Conservation (phyloP, 2,888 invertebrate species). For the Malthinus seriepunctatus region DNA sequence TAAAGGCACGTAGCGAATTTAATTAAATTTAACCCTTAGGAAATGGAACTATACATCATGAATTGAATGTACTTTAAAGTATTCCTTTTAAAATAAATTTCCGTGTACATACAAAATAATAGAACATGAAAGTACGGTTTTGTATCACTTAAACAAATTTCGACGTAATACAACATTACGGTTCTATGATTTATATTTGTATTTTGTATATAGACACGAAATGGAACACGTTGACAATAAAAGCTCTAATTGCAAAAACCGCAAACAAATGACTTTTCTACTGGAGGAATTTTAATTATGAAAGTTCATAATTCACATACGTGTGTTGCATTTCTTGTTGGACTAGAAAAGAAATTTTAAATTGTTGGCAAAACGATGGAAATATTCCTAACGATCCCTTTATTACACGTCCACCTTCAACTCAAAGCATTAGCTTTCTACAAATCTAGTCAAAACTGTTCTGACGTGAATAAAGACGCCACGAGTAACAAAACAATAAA, state of each 20-base stretch:
- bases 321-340: constrained; percentile 10
- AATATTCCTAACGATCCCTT: too few species aligned
- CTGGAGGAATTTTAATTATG: constrained; percentile 35
- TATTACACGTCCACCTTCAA: too few species aligned
- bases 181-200: constrained; percentile 32
- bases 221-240: constrained; percentile 33
- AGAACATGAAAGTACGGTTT: background rate
- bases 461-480: too few species aligned
- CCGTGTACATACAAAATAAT: background rate
- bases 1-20: background rate
- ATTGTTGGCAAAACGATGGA: background rate
- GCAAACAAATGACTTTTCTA: constrained; percentile 32
- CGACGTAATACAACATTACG: constrained; percentile 27
- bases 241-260: constrained; percentile 36
- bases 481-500: too few species aligned
- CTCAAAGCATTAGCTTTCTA: too few species aligned
- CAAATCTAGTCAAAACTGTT: too few species aligned
- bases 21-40: constrained; percentile 3
- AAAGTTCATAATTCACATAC: constrained; percentile 30
- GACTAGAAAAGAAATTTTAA: constrained; percentile 9
- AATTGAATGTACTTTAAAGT: background rate
- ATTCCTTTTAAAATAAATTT: constrained; percentile 1
- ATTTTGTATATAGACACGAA: constrained; percentile 31
- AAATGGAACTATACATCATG: constrained; percentile 1
- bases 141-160: constrained; percentile 13